phyloP scores from a whole-genome alignment of 2,888 invertebrate genomes.

The Antheraea assamensis region DNA sequence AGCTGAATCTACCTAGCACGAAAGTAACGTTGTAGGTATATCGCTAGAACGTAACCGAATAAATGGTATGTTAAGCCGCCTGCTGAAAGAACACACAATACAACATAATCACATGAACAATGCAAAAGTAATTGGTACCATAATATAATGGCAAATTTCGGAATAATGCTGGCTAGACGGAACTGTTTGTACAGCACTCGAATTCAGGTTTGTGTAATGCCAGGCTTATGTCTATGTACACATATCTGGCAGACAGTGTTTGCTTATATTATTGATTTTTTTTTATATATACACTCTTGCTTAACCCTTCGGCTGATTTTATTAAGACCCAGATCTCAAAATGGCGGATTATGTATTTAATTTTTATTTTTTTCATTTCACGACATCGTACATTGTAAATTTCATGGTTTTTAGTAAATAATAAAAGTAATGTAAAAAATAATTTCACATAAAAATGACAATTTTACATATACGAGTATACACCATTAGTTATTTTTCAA shows the following conservation, averaged over 20 bases:
- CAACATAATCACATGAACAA: neutral
- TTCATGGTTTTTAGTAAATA: too few relatives aligned
- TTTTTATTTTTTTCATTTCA: too few relatives aligned
- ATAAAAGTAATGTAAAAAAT: too few relatives aligned
- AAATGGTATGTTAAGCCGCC: neutral
- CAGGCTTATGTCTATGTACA: neutral
- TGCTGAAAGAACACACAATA: neutral
- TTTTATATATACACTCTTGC: too few relatives aligned
- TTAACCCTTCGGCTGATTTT: too few relatives aligned
- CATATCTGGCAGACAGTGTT: neutral
- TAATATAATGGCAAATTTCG: neutral
- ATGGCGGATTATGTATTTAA: too few relatives aligned
- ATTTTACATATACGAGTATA: too few relatives aligned
- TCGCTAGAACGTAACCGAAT: neutral
- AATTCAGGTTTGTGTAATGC: neutral
- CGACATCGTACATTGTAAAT: too few relatives aligned
- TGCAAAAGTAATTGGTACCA: neutral
- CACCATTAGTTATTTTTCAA: too few relatives aligned
- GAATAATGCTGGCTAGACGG: constrained; percentile 1
- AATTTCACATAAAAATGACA: too few relatives aligned
- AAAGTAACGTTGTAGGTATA: neutral
- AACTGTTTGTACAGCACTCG: neutral
- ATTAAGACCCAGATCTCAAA: too few relatives aligned
- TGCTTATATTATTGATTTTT: neutral
- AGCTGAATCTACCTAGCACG: neutral